Evolutionary conservation across 2,113 vertebrate species (phyloP).

Genomic region (Eudorcas thomsonii): DNA sequence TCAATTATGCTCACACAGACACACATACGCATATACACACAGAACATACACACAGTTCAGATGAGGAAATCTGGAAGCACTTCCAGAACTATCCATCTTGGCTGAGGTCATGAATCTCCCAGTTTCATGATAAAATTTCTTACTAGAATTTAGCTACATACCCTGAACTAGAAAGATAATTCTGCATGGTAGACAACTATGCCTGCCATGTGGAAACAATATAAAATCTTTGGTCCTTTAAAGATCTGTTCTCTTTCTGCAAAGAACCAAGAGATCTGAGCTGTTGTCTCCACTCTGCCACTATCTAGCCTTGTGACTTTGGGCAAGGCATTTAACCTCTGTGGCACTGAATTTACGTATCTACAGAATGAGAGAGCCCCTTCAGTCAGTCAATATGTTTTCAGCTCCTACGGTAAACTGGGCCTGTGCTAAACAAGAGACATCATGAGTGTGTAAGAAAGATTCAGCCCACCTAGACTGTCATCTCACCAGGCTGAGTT

Average conservation of each 20-base stretch:
- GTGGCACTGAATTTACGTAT: background rate
- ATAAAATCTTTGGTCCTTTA: background rate
- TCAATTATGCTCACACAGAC: background rate
- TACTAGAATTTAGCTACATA: background rate
- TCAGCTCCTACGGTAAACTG: background rate
- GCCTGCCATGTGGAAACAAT: background rate
- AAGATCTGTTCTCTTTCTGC: background rate
- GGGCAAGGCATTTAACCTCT: background rate
- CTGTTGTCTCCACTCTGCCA: background rate
- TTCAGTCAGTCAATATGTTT: background rate
- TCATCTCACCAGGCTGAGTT: background rate
- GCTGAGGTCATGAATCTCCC: background rate
- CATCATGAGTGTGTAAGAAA: background rate
- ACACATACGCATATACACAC: background rate
- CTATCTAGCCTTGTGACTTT: background rate
- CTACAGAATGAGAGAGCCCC: background rate
- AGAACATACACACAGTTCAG: background rate
- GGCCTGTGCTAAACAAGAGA: background rate
- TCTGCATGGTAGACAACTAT: background rate
- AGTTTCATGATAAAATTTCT: constrained; percentile 3
- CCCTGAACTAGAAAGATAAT: background rate
- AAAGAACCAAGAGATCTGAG: background rate
- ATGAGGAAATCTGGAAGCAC: background rate
- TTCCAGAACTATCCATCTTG: constrained; percentile 31
- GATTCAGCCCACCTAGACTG: background rate